Base-by-base conservation (phyloP, 2,797 vertebrate genomes). In the Helicolenus hilgendorfi region DNA sequence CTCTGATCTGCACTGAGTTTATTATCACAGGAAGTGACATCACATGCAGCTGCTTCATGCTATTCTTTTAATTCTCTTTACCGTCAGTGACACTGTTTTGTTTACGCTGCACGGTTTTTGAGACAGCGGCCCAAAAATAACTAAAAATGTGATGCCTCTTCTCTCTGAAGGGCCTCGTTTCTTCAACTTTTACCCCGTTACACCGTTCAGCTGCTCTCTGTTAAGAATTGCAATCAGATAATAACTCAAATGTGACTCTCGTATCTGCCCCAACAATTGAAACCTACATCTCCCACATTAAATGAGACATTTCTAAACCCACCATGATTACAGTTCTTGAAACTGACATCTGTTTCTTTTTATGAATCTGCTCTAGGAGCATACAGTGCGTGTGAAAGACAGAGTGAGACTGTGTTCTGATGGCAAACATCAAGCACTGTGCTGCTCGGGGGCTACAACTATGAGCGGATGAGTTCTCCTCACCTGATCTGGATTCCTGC, bases 11-110 rank as follows among this genome's bases (percentile, higher is more conserved):
- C 69, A 20, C 26, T 14, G 3, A n/a, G 33, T 22, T 77, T 68
- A 72, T 53, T 58, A 82, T 79, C 35, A 85, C 83, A 89, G 92
- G 87, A 91, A 86, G 81, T 85, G 85, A 81, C 73, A 33, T 81
- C 76, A 65, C 8, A 20, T 36, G 58, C 70, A 62, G 20, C 72
- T 73, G 35, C 72, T n/a, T 49, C 18, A 20, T 24, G 26, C 10
- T 22, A 7, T 68, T 67, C 45, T 72, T 67, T 78, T 18, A 53
- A 5, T 29, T 15, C 13, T 64, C 49, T 41, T 74, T 64, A 53
- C 5, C 11, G 15, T 45, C 7, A 38, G 36, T 79, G 35, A 78
- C 4, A 8, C 14, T 11, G 24, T 29, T 59, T 33, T 36, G 27
- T n/a, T 80, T 24, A 11, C 27, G 69, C 35, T 35, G 15, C 29